phyloP scores from a whole-genome alignment of 2,113 vertebrate genomes.

The Tachycineta bicolor region DNA sequence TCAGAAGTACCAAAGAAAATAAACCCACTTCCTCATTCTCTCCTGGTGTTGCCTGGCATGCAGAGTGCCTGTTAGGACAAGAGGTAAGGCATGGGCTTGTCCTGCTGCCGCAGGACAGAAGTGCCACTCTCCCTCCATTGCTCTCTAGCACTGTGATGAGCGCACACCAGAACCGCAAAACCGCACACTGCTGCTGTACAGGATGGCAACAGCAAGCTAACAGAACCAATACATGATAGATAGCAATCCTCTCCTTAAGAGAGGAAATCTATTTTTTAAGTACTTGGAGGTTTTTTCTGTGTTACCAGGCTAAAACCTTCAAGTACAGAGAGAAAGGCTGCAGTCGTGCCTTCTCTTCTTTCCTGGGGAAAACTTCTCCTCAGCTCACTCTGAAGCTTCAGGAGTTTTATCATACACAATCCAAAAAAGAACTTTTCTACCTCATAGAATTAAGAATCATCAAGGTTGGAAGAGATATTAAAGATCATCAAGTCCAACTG shows the following conservation, averaged over 20 bases:
- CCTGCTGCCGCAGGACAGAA: neutral
- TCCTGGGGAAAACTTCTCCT: accelerated
- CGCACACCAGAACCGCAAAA: accelerated
- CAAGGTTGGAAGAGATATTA: neutral
- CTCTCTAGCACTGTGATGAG: accelerated
- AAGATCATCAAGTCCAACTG: neutral
- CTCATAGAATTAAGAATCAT: neutral
- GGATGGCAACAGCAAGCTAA: neutral
- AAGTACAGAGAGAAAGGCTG: accelerated
- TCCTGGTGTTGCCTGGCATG: accelerated
- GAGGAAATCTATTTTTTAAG: neutral
- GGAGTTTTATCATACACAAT: accelerated
- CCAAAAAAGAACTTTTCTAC: neutral
- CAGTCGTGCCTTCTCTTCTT: neutral
- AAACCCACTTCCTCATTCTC: neutral
- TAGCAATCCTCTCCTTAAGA: neutral
- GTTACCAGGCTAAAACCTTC: neutral
- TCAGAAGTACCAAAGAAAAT: neutral
- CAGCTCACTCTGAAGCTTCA: neutral
- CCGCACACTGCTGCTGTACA: accelerated
- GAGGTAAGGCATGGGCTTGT: neutral
- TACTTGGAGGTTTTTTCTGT: neutral
- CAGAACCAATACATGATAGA: accelerated
- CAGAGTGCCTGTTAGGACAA: neutral
- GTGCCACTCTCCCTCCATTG: accelerated